phyloP scores from a whole-genome alignment of 2,888 invertebrate species.

The Megalurothrips usitatus region DNA sequence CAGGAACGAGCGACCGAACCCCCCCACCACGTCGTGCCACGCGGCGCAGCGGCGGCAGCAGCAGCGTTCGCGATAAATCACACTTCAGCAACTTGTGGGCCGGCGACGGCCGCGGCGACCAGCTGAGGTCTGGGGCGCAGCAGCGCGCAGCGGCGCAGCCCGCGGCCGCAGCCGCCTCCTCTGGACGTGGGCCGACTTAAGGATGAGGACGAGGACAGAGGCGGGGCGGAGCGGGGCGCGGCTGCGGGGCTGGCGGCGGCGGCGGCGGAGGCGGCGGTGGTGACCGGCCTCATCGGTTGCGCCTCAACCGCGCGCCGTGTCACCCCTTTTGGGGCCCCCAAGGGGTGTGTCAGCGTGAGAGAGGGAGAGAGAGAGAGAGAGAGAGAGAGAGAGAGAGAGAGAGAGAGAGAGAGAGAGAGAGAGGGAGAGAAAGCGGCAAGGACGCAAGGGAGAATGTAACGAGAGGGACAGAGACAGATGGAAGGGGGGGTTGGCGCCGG shows the following conservation, averaged over 20 bases:
- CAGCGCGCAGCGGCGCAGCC: background rate
- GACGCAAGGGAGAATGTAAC: too few species aligned
- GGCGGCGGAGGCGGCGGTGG: background rate
- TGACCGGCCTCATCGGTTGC: too few species aligned
- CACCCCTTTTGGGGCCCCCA: too few species aligned
- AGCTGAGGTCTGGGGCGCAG: background rate
- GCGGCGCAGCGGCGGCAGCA: background rate
- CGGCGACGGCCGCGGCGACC: background rate
- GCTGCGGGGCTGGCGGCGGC: background rate
- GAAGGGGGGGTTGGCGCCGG: too few species aligned
- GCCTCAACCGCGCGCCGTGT: too few species aligned
- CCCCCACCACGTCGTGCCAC: background rate
- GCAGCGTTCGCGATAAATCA: conserved; percentile 5
- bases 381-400: conserved; percentile 11
- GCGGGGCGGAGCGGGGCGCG: background rate
- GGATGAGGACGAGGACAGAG: background rate
- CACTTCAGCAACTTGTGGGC: conserved; percentile 22
- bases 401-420: background rate
- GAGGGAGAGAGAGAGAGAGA: background rate
- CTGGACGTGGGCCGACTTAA: background rate
- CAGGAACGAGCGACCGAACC: background rate
- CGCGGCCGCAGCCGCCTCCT: background rate
- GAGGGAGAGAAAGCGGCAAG: background rate
- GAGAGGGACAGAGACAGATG: background rate
- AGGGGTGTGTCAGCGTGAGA: too few species aligned